These are phyloP conservation scores for Pseudorhiza aurosa DNA, from an alignment of 30 jellyfish, hydroid and myxozoan species.

Conservation along the genomic window DNA sequence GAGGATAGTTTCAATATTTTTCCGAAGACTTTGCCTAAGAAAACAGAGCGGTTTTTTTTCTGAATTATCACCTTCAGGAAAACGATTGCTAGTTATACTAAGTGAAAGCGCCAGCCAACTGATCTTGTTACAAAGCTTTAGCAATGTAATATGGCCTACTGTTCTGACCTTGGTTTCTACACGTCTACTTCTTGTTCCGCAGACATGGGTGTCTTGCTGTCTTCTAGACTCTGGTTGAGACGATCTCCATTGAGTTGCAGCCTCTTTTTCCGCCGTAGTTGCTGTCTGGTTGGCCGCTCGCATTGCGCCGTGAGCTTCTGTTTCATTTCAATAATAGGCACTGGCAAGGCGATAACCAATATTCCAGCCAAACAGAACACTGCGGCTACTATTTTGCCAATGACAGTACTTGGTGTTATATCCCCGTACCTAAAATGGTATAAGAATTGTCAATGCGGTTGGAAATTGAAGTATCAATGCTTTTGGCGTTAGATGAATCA, in stretches of 20 bases:
- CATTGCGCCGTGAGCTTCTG: conserved; percentile 69
- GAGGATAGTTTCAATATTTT: too few species aligned
- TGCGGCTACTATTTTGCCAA: conserved; percentile 75
- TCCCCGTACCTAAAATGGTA: conserved; percentile 63
- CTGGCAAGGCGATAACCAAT: conserved; percentile 75
- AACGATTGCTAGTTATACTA: too few species aligned
- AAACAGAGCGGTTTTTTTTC: too few species aligned
- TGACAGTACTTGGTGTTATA: conserved; percentile 67
- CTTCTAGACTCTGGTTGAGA: conserved; percentile 16
- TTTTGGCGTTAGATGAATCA: too few species aligned
- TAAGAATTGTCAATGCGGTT: too few species aligned
- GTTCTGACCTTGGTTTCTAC: too few species aligned
- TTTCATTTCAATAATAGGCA: conserved; percentile 74
- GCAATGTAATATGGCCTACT: too few species aligned
- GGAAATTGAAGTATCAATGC: too few species aligned
- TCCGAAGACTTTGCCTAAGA: too few species aligned
- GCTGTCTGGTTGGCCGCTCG: conserved; percentile 28
- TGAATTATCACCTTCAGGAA: too few species aligned
- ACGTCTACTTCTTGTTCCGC: conserved; percentile 5
- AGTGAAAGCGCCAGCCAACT: too few species aligned
- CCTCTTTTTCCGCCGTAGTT: conserved; percentile 1
- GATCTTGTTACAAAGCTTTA: too few species aligned
- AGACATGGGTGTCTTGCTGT: not conserved
- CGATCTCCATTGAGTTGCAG: not conserved
- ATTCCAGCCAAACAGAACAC: conserved; percentile 72